A percentile compares a stretch with the other conserved stretches of the same genome.
phyloP scores from a whole-genome alignment of 2,113 vertebrate genomes.

The Pteronura brasiliensis region DNA sequence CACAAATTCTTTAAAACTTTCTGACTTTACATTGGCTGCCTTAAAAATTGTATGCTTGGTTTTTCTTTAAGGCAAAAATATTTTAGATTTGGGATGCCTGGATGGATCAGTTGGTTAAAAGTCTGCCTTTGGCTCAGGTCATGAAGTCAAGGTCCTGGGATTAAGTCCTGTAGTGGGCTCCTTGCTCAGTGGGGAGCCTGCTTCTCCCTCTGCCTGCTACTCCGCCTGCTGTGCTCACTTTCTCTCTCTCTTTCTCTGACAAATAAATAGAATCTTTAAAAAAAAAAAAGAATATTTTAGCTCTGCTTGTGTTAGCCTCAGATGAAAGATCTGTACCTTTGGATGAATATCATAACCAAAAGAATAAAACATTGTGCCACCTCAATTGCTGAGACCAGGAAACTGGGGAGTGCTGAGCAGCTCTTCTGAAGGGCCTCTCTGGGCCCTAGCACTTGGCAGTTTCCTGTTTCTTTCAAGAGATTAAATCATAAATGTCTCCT shows the following conservation, averaged over 20 bases:
- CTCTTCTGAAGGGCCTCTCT: too few species aligned
- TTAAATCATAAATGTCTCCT: not conserved
- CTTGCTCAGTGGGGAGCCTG: not conserved
- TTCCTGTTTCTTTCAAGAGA: not conserved
- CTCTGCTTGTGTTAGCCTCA: not conserved
- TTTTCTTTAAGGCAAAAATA: not conserved
- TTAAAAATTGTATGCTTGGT: not conserved
- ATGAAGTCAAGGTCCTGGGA: not conserved
- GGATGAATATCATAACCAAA: not conserved
- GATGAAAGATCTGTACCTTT: not conserved
- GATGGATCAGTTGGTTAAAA: not conserved
- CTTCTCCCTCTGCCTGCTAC: not conserved
- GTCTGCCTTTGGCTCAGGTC: not conserved
- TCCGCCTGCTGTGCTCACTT: not conserved
- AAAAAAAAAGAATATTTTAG: not conserved
- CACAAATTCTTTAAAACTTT: not conserved
- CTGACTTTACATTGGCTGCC: not conserved
- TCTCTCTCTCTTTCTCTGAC: not conserved
- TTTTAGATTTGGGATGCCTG: not conserved
- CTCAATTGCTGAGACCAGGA: not conserved
- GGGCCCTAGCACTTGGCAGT: not conserved
- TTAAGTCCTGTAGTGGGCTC: not conserved
- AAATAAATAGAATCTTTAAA: not conserved
- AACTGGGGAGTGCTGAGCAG: accelerated
- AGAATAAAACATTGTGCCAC: not conserved